Base-by-base conservation (phyloP, 2,888 invertebrate genomes). In the Meiosimyza decipiens region DNA sequence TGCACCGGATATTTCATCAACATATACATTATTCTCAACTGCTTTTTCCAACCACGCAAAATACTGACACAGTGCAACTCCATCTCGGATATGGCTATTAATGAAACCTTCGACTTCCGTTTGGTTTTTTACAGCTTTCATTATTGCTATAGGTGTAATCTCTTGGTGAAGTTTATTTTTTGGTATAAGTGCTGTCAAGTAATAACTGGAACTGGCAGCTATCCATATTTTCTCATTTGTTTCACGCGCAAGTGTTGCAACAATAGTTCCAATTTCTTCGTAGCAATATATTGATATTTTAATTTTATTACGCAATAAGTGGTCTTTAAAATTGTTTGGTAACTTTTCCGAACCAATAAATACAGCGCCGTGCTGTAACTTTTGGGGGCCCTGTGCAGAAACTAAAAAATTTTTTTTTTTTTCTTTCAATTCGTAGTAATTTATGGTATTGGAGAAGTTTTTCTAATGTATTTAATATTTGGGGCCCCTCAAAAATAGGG, bases 51-150 rank as follows among this genome's bases (percentile, higher is more conserved):
- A 86, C 97, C 97, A 98, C 15, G 93, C 90, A 79, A 96, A 91
- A 80, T 94, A 96, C 79, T 95, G 91, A 70, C 96, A 94, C 3
- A 98, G 89, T 0, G 98, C 97, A 0, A 93, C 91, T 0, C 94
- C 96, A 87, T 98, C 98, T 76, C 94, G 92, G 47, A 96, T 89
- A 83, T 97, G 97, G 0, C 95, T 92, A 70, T 90, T 89, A 47
- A 92, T 91, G 91, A 98, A 95, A 22, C 95, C 92, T 81, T 90
- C 85, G 15, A 93, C 89, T 89, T 99, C 99, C 0, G 91, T 90
- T 0, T 89, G 83, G 85, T 98, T 99, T 87, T 99, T 99, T 18
- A 95, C 88, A 0, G 95, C 91, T 86, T 99, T 99, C 90, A 95
- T 92, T 6, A 93, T 78, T 2, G 92, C 90, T 1, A 97, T 90